Evolutionary conservation across 2,888 invertebrate species (phyloP).

Genomic region (Elmis aenea): DNA sequence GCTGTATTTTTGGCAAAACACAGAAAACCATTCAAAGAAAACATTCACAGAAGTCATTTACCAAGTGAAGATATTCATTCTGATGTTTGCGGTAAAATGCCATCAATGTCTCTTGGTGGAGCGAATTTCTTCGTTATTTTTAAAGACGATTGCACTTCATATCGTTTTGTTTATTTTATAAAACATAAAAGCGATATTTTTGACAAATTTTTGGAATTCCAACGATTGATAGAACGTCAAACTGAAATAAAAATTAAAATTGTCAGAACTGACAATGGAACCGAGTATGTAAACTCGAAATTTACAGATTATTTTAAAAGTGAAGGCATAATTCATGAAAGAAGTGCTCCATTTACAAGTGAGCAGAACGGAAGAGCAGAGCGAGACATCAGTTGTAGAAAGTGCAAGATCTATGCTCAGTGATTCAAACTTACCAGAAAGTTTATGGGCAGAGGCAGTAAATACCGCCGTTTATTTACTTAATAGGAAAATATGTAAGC

Average conservation of each 20-base stretch:
- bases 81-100: constrained; percentile 20
- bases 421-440: constrained; percentile 25
- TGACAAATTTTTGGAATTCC: constrained; percentile 10
- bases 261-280: constrained; percentile 19
- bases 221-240: too few species aligned
- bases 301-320: constrained; percentile 18
- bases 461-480: constrained; percentile 33
- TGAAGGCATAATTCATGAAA: constrained; percentile 25
- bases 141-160: constrained; percentile 20
- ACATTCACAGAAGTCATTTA: constrained; percentile 1
- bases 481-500: constrained; percentile 26
- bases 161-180: constrained; percentile 15
- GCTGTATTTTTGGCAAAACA: constrained; percentile 22
- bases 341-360: too few species aligned
- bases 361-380: constrained; percentile 12
- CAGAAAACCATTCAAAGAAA: constrained; percentile 13
- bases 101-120: constrained; percentile 14
- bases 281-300: constrained; percentile 1
- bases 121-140: constrained; percentile 17
- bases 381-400: constrained; percentile 12
- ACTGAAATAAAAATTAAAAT: too few species aligned
- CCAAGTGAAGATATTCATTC: constrained; percentile 16
- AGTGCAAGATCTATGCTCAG: too few species aligned
- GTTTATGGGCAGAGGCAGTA: constrained; percentile 41
- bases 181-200: constrained; percentile 18